Base-by-base conservation (phyloP, 2,113 vertebrate genomes). In the Donacobius atricapilla region DNA sequence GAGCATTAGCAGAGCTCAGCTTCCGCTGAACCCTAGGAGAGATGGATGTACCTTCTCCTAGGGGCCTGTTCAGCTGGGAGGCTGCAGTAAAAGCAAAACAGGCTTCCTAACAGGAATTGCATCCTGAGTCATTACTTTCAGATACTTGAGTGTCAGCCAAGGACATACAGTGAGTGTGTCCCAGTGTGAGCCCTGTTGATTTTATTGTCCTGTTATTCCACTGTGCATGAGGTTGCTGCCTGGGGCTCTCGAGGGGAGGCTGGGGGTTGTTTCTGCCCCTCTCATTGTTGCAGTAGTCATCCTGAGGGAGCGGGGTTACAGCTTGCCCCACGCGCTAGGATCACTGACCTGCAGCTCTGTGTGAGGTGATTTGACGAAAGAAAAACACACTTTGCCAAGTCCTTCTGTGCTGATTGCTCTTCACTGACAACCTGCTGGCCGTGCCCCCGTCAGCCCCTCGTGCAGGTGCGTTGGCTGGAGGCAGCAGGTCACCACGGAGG, bases 101-200 rank as follows among this genome's bases (percentile, higher is more conserved):
- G 69, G 53, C 77, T 96, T 89, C 87, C 73, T 87, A 84, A 87
- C 47, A 84, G 87, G 25, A 96, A 87, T 79, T 3, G 6, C 65
- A 87, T 89, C 93, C 95, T 50, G 61, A 95, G 81, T 89, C 95
- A 76, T 89, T 89, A 40, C 65, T 89, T 86, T 85, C 61, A 76
- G 83, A 75, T 68, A 51, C 51, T 61, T 92, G 89, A 87, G 69
- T 48, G 72, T 68, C 83, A 94, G 89, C 94, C 95, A 84, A 92
- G 87, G 95, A 87, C 91, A 60, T 8, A 12, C 28, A 86, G 78
- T 24, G 53, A 83, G 66, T 8, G 17, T 71, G 53, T 78, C 77
- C 63, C 72, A 66, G 69, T 1, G 0, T 40, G 40, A 89, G 75
- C 61, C 45, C 45, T 82, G 33, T 2, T 57, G 83, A 68, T 76